Evolutionary conservation across 2,888 invertebrate species (phyloP), one percentile per base, ranked within the genome.

Genomic region (Pegoplata infirma): DNA sequence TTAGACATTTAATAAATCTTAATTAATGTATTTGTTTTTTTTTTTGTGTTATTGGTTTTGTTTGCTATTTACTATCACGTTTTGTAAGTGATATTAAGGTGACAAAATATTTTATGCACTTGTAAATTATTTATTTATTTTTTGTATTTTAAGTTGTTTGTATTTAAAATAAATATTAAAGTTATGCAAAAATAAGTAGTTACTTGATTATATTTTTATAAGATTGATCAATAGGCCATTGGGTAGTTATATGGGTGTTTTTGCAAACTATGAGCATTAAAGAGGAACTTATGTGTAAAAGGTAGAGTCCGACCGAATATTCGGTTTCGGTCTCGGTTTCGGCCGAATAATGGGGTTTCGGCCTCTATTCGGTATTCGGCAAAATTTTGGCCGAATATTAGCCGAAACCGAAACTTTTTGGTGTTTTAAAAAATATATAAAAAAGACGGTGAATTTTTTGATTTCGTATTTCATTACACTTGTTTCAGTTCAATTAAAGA

Each of bases 171-270:
- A 74, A 59, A 40, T 40, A 40, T 53, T 44, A 36, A 53, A 55
- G 53, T 55, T 74, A 67, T 74, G 64, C 58, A 74, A 74, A 59
- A 36, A 53, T 51, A 51, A 44, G 4, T 49, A n/a, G n/a, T n/a
- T n/a, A n/a, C n/a, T n/a, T n/a, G 10, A 23, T 55, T 66, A 53
- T 36, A 28, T 25, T 44, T 32, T 46, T 16, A 32, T n/a, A 59
- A 66, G 44, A 46, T 74, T 67, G 53, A 44, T 23, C 67, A 74
- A 74, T 74, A 53, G 59, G 59, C 36, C 46, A 59, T 7, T 66
- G 12, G 56, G 7, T 64, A 7, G 6, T 1, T 7, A 51, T 5
- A 21, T 49, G 6, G n/a, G 25, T 5, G 8, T 40, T 40, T n/a
- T 12, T n/a, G n/a, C 10, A 10, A 4, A 10, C 32, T 32, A 10